These are phyloP conservation scores for Polietes domitor DNA, from an alignment of 2,888 invertebrate genomes.

Conservation along the genomic window DNA sequence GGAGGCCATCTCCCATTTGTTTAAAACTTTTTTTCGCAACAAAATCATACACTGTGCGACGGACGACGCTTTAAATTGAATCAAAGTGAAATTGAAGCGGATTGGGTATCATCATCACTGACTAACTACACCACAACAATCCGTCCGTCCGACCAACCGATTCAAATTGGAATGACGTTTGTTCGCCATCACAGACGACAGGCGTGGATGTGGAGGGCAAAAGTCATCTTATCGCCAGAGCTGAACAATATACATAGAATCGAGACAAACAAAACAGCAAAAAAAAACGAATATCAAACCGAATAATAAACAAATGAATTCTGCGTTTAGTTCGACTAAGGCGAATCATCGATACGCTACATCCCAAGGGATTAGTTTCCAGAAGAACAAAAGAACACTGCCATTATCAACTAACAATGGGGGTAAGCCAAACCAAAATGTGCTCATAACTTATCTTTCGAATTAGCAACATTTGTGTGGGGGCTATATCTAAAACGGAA, in stretches of 20 bases:
- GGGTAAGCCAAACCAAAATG: too few species aligned
- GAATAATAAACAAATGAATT: slow-evolving; percentile 18
- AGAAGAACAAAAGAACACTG: too few species aligned
- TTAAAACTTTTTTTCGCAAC: too few species aligned
- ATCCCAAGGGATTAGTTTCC: too few species aligned
- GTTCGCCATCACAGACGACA: not conserved
- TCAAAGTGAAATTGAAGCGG: slow-evolving; percentile 5
- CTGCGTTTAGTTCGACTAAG: too few species aligned
- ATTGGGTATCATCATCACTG: not conserved
- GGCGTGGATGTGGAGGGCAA: slow-evolving; percentile 13
- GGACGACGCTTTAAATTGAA: not conserved
- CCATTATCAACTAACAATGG: too few species aligned
- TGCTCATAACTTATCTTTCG: too few species aligned
- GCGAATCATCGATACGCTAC: too few species aligned
- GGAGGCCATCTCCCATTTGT: too few species aligned
- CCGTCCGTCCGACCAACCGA: not conserved
- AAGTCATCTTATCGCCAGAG: slow-evolving; percentile 57
- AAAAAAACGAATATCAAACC: slow-evolving; percentile 8
- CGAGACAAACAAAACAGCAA: not conserved
- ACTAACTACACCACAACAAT: not conserved
- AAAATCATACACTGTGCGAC: not conserved
- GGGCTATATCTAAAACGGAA: too few species aligned
- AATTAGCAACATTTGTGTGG: too few species aligned
- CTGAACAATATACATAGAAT: slow-evolving; percentile 6
- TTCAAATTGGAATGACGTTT: slow-evolving; percentile 31